Evolutionary conservation across 2,113 vertebrate species (phyloP).

Genomic region (Phycodurus eques): DNA sequence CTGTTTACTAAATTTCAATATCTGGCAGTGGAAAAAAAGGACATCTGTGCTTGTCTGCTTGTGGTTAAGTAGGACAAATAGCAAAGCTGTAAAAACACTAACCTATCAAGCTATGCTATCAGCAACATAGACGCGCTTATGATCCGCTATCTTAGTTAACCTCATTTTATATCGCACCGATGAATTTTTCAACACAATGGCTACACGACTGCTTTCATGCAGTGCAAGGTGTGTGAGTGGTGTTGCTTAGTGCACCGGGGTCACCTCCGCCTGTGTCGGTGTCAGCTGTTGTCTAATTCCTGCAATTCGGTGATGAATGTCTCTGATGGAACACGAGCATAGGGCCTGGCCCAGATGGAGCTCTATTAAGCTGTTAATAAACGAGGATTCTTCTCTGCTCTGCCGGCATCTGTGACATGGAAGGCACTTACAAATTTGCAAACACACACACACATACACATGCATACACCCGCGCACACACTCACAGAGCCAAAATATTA

Average conservation of each 20-base stretch:
- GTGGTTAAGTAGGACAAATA: constrained; percentile 24
- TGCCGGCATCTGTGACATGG: constrained; percentile 86
- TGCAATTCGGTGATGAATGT: constrained; percentile 75
- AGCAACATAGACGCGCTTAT: background rate
- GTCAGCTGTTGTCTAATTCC: constrained; percentile 74
- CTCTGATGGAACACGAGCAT: constrained; percentile 80
- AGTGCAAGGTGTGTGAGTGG: background rate
- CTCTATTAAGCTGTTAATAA: constrained; percentile 89
- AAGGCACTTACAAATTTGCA: constrained; percentile 78
- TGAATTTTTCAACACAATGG: constrained; percentile 1
- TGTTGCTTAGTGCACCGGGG: constrained; percentile 42
- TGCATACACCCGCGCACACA: constrained; percentile 31
- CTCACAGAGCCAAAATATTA: constrained; percentile 76
- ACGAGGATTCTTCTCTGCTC: constrained; percentile 78
- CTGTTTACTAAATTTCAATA: constrained; percentile 9
- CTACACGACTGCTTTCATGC: background rate
- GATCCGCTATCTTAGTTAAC: constrained; percentile 13
- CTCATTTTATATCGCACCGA: background rate
- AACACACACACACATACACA: constrained; percentile 43
- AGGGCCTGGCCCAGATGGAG: constrained; percentile 83
- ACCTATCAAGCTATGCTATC: constrained; percentile 12
- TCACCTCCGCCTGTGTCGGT: constrained; percentile 62
- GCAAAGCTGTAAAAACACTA: background rate
- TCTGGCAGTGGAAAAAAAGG: constrained; percentile 14
- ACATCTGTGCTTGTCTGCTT: constrained; percentile 6